Evolutionary conservation across 2,888 invertebrate species (phyloP).

Genomic region (Conomelus anceps): DNA sequence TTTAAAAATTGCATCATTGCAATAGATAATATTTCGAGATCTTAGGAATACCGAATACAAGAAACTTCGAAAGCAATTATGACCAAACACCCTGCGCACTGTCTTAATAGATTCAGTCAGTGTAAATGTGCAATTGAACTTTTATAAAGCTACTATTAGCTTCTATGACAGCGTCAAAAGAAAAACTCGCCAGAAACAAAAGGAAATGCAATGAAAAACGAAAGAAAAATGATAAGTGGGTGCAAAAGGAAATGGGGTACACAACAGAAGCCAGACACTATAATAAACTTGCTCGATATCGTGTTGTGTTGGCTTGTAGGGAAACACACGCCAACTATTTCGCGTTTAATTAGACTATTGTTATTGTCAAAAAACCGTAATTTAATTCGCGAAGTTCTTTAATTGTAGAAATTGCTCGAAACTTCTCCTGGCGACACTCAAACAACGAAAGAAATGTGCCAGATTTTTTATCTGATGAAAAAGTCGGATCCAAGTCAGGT

Average conservation of each 20-base stretch:
- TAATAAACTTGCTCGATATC: background rate
- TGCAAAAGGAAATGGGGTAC: background rate
- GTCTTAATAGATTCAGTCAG: no score
- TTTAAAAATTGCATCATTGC: no score
- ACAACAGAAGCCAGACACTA: background rate
- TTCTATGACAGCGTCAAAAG: background rate
- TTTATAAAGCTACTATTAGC: background rate
- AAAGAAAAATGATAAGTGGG: background rate
- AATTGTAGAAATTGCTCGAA: background rate
- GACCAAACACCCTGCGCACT: no score
- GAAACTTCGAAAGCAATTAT: no score
- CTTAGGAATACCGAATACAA: no score
- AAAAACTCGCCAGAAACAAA: no score
- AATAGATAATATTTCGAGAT: no score
- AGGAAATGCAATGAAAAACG: background rate
- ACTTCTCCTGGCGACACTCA: background rate
- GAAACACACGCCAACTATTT: background rate
- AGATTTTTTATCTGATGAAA: background rate
- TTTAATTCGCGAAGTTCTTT: background rate
- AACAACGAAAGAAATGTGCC: background rate
- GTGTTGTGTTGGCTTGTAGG: background rate
- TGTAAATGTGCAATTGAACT: background rate
- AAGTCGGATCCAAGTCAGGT: background rate
- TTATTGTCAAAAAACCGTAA: background rate
- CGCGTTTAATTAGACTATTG: background rate